Evolutionary conservation across 2,797 vertebrate genomes (phyloP).

Genomic region (Hephaestus fuliginosus): DNA sequence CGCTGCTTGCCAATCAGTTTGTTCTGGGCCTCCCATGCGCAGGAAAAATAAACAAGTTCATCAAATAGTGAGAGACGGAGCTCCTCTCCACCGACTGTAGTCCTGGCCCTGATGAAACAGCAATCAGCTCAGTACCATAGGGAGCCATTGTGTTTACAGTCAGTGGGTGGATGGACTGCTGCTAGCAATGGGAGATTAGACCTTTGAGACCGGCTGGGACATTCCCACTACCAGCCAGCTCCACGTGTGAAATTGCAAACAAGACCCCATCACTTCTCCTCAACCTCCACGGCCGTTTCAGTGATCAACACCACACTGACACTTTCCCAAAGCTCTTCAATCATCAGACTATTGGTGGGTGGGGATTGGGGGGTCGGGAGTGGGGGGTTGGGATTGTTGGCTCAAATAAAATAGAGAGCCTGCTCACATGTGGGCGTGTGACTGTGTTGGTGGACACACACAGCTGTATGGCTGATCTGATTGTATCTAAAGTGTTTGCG

Average conservation of each 20-base stretch:
- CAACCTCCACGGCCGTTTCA: conserved; percentile 9
- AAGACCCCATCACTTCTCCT: conserved; percentile 51
- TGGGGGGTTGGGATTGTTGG: not conserved
- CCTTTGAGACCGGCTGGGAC: conserved; percentile 70
- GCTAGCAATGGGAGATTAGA: conserved; percentile 64
- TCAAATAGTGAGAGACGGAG: conserved; percentile 72
- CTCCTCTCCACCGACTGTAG: conserved; percentile 60
- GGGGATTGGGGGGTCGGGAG: not conserved
- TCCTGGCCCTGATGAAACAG: conserved; percentile 65
- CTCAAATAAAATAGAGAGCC: conserved; percentile 15
- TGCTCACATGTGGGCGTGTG: conserved; percentile 20
- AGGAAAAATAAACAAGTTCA: conserved; percentile 77
- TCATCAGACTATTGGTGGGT: conserved; percentile 17
- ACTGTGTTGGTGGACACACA: conserved; percentile 53
- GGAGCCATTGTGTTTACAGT: conserved; percentile 76
- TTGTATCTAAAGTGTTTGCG: conserved; percentile 47
- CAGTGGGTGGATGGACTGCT: conserved; percentile 64
- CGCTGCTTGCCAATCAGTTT: conserved; percentile 68
- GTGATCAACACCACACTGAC: conserved; percentile 70
- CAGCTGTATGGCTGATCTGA: conserved; percentile 58
- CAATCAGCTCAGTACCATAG: conserved; percentile 71
- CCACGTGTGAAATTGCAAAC: conserved; percentile 73
- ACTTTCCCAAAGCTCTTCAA: conserved; percentile 58
- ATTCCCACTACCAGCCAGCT: conserved; percentile 59
- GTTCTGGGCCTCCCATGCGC: conserved; percentile 56